Base-by-base conservation (phyloP, 1,140 invertebrate species). In the Paraescarpia echinospica region DNA sequence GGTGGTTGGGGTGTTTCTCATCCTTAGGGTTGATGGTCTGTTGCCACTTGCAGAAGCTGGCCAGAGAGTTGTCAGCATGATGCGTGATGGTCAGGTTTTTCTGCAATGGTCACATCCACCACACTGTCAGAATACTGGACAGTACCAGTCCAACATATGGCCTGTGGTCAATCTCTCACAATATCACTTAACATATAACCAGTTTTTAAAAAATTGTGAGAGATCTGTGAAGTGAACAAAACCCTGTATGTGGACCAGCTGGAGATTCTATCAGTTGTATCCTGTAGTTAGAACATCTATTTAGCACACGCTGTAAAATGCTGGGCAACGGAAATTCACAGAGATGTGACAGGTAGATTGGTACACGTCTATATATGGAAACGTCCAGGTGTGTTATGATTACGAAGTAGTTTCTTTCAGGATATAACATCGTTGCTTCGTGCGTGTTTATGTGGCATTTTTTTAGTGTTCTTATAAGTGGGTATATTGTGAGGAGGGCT, bases 21-120 rank as follows among this genome's bases (percentile, higher is more conserved):
- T 98, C 97, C 35, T 96, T 96, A 0, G 97, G 97, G 96, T 99
- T 98, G 91, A 98, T 96, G 91, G 97, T 97, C 94, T 97, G 97
- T 95, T 99, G 98, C 97, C 98, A 98, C 94, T 97, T 97, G 96
- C 98, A 99, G 96, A 99, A 99, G 94, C 97, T 98, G 92, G 97
- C 97, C 41, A 99, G 96, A 5, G 98, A 98, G 93, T 97, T 96
- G 95, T 98, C 98, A 0, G 98, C 98, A 95, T 98, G 98, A 92
- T 97, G 97, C 1, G 97, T 97, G 90, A 98, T 97, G 94, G 97
- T 97, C 34, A 98, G 96, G 91, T 97, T 97, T 93, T 97, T 97
- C 95, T 98, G 93, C n/a, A 94, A 93, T 91, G 93, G 35, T 4
- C 33, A 90, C 90, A 34, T 31, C 90, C 35, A 89, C 59, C 27